phyloP scores from a whole-genome alignment of 2,113 vertebrate genomes.

The Uropsilus gracilis region DNA sequence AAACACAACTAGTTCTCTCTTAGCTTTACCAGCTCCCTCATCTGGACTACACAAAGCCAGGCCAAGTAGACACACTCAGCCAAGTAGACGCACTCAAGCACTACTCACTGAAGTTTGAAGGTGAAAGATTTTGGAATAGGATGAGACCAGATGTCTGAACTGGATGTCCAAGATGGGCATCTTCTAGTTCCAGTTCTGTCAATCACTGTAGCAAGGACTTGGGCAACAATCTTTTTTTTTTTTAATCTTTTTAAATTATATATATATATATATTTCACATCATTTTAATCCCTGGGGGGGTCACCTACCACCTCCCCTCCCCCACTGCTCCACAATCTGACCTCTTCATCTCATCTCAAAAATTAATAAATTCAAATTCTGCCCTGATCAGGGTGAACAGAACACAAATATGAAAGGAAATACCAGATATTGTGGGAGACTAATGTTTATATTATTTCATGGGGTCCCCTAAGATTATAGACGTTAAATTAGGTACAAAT shows the following conservation, averaged over 20 bases:
- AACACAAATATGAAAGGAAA: not conserved
- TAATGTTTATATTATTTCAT: not conserved
- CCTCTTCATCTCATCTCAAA: not conserved
- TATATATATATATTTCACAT: too few species aligned
- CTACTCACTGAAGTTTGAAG: not conserved
- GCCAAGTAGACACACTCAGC: conserved; percentile 5
- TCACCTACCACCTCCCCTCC: too few species aligned
- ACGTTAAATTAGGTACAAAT: not conserved
- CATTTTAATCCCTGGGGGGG: too few species aligned
- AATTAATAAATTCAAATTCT: not conserved
- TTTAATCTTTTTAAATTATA: too few species aligned
- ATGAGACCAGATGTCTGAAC: not conserved
- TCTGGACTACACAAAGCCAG: not conserved
- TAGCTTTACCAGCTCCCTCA: not conserved
- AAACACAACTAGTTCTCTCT: not conserved
- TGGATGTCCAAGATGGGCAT: not conserved
- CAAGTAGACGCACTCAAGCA: not conserved
- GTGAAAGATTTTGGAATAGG: not conserved
- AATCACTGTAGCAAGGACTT: not conserved
- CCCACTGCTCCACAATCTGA: too few species aligned
- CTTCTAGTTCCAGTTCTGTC: not conserved
- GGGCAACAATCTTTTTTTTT: too few species aligned
- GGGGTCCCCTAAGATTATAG: not conserved
- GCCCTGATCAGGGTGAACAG: not conserved
- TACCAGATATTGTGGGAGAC: not conserved